Evolutionary conservation across 2,797 vertebrate species (phyloP).

Genomic region (Sternotherus odoratus): DNA sequence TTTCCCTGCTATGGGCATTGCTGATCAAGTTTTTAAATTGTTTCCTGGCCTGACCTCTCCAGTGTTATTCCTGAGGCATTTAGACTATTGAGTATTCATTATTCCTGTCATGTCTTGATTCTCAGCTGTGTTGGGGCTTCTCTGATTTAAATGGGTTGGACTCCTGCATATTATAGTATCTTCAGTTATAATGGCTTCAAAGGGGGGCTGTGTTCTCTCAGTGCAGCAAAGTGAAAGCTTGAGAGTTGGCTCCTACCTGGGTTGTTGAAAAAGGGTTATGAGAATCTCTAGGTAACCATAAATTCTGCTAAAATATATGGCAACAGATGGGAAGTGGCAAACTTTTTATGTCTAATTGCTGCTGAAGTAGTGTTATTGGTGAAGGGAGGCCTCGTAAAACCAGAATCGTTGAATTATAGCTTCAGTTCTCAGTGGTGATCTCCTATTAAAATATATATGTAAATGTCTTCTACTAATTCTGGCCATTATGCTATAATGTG

Average conservation of each 20-base stretch:
- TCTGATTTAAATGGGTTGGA: neutral
- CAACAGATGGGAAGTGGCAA: neutral
- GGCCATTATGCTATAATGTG: neutral
- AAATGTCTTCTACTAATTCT: neutral
- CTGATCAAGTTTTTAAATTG: neutral
- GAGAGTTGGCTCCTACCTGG: neutral
- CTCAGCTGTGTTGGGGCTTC: neutral
- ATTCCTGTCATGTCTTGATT: neutral
- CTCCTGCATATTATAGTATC: neutral
- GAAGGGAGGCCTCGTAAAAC: neutral
- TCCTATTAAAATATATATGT: neutral
- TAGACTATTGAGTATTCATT: neutral
- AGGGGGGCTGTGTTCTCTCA: neutral
- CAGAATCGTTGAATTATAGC: neutral
- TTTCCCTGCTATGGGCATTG: neutral
- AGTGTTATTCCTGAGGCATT: neutral
- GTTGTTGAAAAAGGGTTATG: neutral
- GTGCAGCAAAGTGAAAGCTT: neutral
- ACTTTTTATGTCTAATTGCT: neutral
- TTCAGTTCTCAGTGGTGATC: neutral
- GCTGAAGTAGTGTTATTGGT: neutral
- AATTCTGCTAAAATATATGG: slow-evolving; percentile 21
- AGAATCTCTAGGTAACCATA: slow-evolving; percentile 7
- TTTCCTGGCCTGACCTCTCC: neutral
- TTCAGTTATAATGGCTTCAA: neutral